phyloP scores from a whole-genome alignment of 2,113 vertebrate species.

The Oreochromis spilurus region DNA sequence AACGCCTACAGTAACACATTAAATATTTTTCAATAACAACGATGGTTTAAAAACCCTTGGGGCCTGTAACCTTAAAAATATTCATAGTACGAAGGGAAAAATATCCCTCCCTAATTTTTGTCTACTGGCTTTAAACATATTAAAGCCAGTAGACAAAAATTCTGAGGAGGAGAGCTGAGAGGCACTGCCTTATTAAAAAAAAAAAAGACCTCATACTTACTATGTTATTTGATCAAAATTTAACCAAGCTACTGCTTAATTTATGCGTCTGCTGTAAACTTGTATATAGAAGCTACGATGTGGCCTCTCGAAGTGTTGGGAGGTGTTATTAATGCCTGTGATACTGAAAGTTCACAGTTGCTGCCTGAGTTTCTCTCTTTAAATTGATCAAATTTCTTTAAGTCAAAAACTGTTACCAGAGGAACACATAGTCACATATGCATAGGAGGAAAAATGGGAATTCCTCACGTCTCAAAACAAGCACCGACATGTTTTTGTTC shows the following conservation, averaged over 20 bases:
- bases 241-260: neutral
- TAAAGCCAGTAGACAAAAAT: neutral
- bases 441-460: neutral
- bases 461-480: neutral
- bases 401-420: fast-evolving
- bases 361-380: fast-evolving
- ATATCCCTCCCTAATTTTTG: too few species aligned
- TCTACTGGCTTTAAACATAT: neutral
- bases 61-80: neutral
- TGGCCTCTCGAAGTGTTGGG: fast-evolving
- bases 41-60: neutral
- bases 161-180: neutral
- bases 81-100: fast-evolving
- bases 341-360: neutral
- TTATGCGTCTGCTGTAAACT: neutral
- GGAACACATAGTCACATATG: fast-evolving
- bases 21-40: neutral
- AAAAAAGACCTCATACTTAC: neutral
- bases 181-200: fast-evolving
- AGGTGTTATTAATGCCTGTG: neutral
- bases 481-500: fast-evolving
- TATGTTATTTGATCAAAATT: neutral
- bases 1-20: neutral
- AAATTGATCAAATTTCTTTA: fast-evolving
- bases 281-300: fast-evolving